Evolutionary conservation across 2,113 vertebrate genomes (phyloP).

Genomic region (Grantiella picta): DNA sequence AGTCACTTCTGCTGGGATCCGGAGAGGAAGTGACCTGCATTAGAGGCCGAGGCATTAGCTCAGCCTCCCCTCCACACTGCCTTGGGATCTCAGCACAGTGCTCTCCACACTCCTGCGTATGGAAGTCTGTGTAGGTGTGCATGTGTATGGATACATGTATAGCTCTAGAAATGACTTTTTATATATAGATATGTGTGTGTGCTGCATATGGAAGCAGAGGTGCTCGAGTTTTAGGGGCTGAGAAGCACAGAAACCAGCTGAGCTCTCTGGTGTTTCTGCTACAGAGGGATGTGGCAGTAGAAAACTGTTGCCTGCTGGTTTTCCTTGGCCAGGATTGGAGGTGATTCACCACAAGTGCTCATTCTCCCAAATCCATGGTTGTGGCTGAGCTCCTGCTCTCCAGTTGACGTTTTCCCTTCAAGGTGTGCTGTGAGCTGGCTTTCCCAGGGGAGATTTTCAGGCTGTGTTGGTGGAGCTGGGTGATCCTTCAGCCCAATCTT

Average conservation of each 20-base stretch:
- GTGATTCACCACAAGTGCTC: background rate
- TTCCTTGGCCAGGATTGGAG: background rate
- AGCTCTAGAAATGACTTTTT: background rate
- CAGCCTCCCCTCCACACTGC: background rate
- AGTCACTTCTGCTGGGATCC: conserved; percentile 1
- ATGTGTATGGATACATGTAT: fast-evolving
- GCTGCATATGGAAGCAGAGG: background rate
- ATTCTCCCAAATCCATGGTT: background rate
- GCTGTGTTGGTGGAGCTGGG: background rate
- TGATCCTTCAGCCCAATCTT: fast-evolving
- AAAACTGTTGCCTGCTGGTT: background rate
- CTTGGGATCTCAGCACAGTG: background rate
- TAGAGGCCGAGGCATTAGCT: background rate
- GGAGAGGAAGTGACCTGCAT: conserved; percentile 4
- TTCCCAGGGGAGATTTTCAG: background rate
- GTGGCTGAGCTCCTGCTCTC: background rate
- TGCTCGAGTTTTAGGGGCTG: background rate
- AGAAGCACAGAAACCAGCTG: background rate
- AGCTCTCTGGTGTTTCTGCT: background rate
- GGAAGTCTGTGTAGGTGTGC: background rate
- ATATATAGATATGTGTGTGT: fast-evolving
- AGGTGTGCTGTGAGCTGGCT: background rate
- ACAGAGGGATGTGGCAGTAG: background rate
- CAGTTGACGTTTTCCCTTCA: background rate
- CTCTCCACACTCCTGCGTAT: fast-evolving